Evolutionary conservation across 2,797 vertebrate species (phyloP).

Genomic region (Epinephelus awoara): DNA sequence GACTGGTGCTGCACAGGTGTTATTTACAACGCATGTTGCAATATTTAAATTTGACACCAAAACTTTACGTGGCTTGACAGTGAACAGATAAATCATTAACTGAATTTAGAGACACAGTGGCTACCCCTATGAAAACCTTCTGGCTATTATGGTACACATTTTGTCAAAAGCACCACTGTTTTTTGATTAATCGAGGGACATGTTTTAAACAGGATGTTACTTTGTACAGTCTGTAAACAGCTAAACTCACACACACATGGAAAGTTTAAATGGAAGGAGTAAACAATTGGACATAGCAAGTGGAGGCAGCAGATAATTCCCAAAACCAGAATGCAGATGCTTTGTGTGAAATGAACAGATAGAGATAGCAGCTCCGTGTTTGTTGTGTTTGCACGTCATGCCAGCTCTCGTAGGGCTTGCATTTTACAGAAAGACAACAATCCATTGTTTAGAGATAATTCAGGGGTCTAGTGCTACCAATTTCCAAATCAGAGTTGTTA

Average conservation of each 20-base stretch:
- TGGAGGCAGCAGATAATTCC: not conserved
- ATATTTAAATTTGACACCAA: not conserved
- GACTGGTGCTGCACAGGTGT: not conserved
- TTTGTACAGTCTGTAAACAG: not conserved
- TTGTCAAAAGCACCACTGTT: not conserved
- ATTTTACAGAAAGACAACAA: conserved; percentile 32
- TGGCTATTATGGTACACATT: too few relatives aligned
- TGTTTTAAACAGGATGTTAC: not conserved
- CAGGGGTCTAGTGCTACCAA: conserved; percentile 10
- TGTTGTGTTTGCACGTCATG: not conserved
- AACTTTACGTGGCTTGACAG: too few relatives aligned
- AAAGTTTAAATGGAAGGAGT: not conserved
- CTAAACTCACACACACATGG: not conserved
- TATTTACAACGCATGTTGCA: not conserved
- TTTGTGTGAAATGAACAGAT: conserved; percentile 14
- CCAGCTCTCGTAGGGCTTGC: not conserved
- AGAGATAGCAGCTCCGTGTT: not conserved
- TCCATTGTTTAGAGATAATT: conserved; percentile 45
- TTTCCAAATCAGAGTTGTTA: conserved; percentile 51
- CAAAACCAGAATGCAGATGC: not conserved
- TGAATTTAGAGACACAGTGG: too few relatives aligned
- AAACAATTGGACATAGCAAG: not conserved
- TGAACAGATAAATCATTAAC: too few relatives aligned
- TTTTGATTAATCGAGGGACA: not conserved
- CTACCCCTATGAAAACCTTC: too few relatives aligned